Base-by-base conservation (phyloP, 2,888 invertebrate species). In the Ornithoptera alexandrae region DNA sequence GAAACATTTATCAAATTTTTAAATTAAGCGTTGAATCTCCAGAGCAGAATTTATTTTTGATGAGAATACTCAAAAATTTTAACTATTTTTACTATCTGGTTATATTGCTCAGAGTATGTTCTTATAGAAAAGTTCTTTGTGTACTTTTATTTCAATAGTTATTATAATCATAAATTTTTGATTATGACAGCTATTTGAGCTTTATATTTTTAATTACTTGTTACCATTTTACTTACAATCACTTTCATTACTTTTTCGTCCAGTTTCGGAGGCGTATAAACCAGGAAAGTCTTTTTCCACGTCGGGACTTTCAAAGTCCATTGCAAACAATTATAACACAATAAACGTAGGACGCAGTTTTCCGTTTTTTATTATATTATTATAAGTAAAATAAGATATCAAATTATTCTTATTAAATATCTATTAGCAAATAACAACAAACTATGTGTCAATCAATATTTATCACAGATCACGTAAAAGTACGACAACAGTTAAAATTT, bases 211-310 rank as follows among this genome's bases (percentile, higher is more conserved):
- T 18, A 53, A n/a, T 53, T 53, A 18, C n/a, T 20, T 2, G 0
- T 10, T 18, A n/a, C 5, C 2, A 18, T 22, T 8, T 15, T 69
- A 58, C 95, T 94, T 94, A 97, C 96, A 96, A 83, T 97, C 97
- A 84, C 96, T 97, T 87, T 97, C 97, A 81, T 96, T 96, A 82
- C 94, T 95, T 85, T 94, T 95, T 81, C 95, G 95, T 56, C 95
- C 95, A 65, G 95, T 93, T 88, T 97, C 97, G 2, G 97, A 96
- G 56, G 96, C 96, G 83, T 97, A 97, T 66, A 97, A 88, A 62
- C 97, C 97, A 36, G 97, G 97, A 87, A 97, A 97, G 83, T 97
- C 97, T 85, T 97, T 97, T 88, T 97, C 97, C 56, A 96, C 97
- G 83, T 97, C 97, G 39, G 97, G 97, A 86, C 97, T 97, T 88